phyloP scores from a whole-genome alignment of 37 sponge, comb jelly and placozoan genomes.

The Cladorhizidae sp. region DNA sequence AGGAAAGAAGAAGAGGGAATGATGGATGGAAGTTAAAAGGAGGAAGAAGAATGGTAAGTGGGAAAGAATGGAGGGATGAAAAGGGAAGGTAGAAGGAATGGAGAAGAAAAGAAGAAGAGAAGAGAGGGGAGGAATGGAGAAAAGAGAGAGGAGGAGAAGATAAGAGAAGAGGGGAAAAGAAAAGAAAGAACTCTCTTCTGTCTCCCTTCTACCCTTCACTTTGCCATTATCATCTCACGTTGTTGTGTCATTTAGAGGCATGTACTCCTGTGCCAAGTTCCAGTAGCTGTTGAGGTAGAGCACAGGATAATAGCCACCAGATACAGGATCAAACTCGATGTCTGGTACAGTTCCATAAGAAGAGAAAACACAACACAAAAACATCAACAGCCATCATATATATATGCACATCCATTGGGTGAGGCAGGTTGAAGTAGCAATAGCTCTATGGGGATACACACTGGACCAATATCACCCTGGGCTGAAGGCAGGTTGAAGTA shows the following conservation, averaged over 20 bases:
- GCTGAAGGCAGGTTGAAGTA: no score
- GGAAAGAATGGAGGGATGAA: background rate
- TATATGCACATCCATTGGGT: no score
- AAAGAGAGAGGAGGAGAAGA: background rate
- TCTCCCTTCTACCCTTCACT: no score
- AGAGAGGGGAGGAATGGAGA: background rate
- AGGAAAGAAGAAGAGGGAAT: background rate
- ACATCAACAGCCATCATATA: no score
- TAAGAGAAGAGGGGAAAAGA: conserved; percentile 4
- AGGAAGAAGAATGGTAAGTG: background rate
- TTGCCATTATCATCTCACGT: conserved; percentile 39
- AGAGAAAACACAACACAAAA: background rate
- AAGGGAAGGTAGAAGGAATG: background rate
- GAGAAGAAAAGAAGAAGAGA: conserved; percentile 9
- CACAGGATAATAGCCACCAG: conserved; percentile 85
- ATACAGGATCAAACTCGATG: conserved; percentile 76
- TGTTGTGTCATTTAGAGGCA: conserved; percentile 92
- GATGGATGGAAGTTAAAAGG: no score
- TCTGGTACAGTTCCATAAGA: conserved; percentile 28
- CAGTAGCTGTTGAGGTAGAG: conserved; percentile 95
- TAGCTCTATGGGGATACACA: no score
- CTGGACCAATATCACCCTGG: no score
- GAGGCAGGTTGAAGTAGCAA: no score
- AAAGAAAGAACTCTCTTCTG: no score
- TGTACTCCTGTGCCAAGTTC: conserved; percentile 92